Evolutionary conservation across 2,797 vertebrate species (phyloP).

Genomic region (Bradypodion ventrale): DNA sequence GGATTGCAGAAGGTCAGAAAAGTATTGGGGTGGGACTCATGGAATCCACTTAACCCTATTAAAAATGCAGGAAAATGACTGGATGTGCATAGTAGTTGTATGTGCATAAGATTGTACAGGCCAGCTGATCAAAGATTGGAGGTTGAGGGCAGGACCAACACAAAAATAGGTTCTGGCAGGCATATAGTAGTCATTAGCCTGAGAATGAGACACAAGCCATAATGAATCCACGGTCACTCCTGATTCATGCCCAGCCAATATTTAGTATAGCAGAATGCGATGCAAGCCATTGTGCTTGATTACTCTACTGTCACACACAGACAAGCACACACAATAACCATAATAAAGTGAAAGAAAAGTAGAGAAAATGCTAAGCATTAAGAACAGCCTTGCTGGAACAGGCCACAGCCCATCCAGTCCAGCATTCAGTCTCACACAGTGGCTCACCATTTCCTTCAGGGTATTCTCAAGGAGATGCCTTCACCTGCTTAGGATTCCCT

Average conservation of each 20-base stretch:
- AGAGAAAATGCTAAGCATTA: background rate
- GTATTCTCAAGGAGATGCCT: too few relatives aligned
- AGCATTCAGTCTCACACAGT: too few relatives aligned
- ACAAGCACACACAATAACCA: background rate
- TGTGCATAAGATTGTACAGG: background rate
- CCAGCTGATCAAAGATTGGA: background rate
- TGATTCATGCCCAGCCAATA: background rate
- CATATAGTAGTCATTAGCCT: background rate
- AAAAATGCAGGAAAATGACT: background rate
- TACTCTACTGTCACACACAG: too few relatives aligned
- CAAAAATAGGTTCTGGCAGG: background rate
- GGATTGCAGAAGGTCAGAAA: background rate
- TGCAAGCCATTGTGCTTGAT: background rate
- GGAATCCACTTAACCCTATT: background rate
- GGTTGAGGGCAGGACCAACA: background rate
- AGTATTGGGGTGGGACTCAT: slow-evolving; percentile 3
- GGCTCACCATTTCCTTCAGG: too few relatives aligned
- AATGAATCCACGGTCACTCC: background rate
- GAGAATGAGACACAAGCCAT: background rate
- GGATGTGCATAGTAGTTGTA: background rate
- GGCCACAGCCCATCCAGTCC: too few relatives aligned
- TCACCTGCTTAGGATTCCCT: too few relatives aligned
- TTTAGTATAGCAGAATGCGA: background rate
- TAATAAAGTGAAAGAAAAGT: background rate
- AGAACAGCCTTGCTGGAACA: too few relatives aligned